Evolutionary conservation across 2,888 invertebrate genomes (phyloP).

Genomic region (Anticlea derivata): DNA sequence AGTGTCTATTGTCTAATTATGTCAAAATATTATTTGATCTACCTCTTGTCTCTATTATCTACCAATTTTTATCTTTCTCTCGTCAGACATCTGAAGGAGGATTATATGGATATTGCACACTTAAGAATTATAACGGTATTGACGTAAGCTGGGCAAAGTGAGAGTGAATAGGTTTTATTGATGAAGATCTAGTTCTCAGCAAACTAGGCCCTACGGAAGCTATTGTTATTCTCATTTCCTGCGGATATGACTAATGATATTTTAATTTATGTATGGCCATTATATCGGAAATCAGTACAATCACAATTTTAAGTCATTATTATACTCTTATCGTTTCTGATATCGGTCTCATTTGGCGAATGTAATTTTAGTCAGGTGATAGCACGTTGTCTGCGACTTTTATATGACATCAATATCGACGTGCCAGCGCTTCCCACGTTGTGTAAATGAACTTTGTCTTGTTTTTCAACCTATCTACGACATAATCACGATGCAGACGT

Average conservation of each 20-base stretch:
- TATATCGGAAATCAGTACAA: slow-evolving; percentile 14
- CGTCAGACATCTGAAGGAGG: neutral
- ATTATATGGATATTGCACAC: no score
- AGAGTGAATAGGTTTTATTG: neutral
- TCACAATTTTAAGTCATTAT: slow-evolving; percentile 11
- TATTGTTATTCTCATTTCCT: slow-evolving; percentile 1
- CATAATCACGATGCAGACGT: slow-evolving; percentile 17
- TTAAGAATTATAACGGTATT: neutral
- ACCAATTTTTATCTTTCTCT: neutral
- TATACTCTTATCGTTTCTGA: slow-evolving; percentile 21
- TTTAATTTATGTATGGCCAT: slow-evolving; percentile 2
- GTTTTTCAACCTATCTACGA: slow-evolving; percentile 26
- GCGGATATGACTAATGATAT: neutral
- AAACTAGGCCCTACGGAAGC: neutral
- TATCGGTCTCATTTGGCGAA: slow-evolving; percentile 13
- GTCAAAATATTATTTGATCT: no score
- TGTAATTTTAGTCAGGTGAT: slow-evolving; percentile 13
- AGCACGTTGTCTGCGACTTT: slow-evolving; percentile 21
- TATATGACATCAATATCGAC: slow-evolving; percentile 10
- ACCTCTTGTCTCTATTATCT: no score
- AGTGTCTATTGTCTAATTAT: no score
- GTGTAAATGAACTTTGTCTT: slow-evolving; percentile 24
- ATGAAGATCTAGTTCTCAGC: neutral
- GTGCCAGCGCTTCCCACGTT: slow-evolving; percentile 18
- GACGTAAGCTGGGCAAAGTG: neutral